phyloP scores from a whole-genome alignment of 2,797 vertebrate species.

The Bucorvus abyssinicus region DNA sequence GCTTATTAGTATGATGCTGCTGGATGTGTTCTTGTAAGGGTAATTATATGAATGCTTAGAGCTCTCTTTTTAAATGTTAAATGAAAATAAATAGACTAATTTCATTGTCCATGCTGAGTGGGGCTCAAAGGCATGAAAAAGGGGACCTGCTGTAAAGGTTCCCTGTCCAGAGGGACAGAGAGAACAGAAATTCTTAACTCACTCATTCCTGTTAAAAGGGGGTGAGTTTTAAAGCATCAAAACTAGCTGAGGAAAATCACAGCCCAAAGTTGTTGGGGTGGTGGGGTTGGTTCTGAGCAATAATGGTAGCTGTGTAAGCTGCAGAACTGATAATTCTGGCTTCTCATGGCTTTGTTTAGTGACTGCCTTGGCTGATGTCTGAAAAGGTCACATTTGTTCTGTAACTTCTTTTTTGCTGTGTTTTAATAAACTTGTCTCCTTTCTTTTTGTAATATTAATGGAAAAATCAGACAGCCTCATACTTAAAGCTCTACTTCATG shows the following conservation, averaged over 20 bases:
- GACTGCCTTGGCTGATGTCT: background rate
- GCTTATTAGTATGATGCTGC: conserved; percentile 1
- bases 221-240: background rate
- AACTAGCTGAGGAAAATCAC: background rate
- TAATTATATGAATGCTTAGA: background rate
- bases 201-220: background rate
- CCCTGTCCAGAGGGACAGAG: background rate
- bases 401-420: background rate
- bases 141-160: background rate
- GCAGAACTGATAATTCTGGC: background rate
- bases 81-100: conserved; percentile 22
- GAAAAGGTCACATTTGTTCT: background rate
- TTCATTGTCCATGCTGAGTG: background rate
- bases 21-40: conserved; percentile 6
- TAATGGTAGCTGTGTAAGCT: background rate
- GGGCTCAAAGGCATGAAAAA: background rate
- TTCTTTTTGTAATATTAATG: background rate
- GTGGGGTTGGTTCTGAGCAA: background rate
- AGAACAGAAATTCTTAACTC: background rate
- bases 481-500: background rate
- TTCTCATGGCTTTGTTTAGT: background rate
- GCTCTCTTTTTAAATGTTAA: conserved; percentile 16
- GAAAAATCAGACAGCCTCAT: background rate
- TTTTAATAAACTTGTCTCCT: background rate
- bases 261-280: background rate